Evolutionary conservation across 2,797 vertebrate species (phyloP), one percentile per base, ranked within the genome.

Genomic region (Scomberomorus guttatus): DNA sequence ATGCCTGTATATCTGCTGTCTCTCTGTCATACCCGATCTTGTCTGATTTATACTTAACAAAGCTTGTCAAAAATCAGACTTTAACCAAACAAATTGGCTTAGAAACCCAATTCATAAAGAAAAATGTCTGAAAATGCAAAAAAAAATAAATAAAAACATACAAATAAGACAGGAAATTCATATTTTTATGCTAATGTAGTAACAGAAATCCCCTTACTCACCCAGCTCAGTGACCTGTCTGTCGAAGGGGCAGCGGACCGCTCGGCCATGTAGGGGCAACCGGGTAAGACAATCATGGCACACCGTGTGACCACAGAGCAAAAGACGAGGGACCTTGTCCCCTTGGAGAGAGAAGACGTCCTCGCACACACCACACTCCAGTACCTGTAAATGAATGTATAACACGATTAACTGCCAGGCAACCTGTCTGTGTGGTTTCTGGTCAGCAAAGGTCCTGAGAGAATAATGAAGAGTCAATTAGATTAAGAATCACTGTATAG

Each of bases 291-390:
- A 99, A 75, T 99, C 98, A 42, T 99, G 98, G 86, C 98, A 99
- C 59, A 99, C 98, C 0, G 98, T 99, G 87, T 99, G 98, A 27
- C 98, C 98, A 60, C 98, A 99, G 50, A 99, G 95, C 84, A 99
- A 91, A n/a, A 99, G 95, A 0, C 98, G 96, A 14, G 98, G 98
- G 62, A 99, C 98, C 92, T 99, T 99, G 87, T 99, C 98, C 39
- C 98, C 98, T 91, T 99, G 98, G 51, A 99, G 95, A 62, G 97
- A 98, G 94, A 99, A 99, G 22, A 99, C 98, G 81, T 99, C 98
- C 95, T 99, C 98, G 88, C 98, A 99, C 54, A 99, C 98, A 3
- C 98, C 98, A 72, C 98, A 99, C 90, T 99, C 98, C 68, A 99
- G 92, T 88, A 99, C 98, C 93, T 94, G 82, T 0, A 12, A 24